Evolutionary conservation across 2,797 vertebrate species (phyloP).

Genomic region (Champsocephalus esox): DNA sequence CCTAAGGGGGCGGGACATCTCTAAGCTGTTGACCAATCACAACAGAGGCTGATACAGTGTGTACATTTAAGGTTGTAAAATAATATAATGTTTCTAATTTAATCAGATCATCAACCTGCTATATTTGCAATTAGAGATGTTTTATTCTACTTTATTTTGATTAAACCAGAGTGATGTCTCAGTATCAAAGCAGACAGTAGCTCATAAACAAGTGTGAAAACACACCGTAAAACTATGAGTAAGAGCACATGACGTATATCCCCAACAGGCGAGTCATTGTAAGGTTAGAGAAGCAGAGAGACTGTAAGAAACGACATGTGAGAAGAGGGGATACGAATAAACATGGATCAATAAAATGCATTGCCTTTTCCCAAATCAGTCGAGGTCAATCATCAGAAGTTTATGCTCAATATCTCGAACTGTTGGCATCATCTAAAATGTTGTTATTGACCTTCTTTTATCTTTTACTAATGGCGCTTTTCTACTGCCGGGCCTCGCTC

Average conservation of each 20-base stretch:
- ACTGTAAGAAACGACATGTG: not conserved
- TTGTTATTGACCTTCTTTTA: not conserved
- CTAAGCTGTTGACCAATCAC: too few species aligned
- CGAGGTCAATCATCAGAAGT: not conserved
- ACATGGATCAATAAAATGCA: not conserved
- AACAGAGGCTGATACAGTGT: too few species aligned
- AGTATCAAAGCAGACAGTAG: not conserved
- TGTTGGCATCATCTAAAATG: not conserved
- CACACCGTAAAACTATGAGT: not conserved
- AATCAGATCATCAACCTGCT: too few species aligned
- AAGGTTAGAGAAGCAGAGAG: not conserved
- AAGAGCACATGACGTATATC: not conserved
- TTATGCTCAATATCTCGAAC: not conserved
- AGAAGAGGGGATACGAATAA: not conserved
- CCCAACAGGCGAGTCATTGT: not conserved
- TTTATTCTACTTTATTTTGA: not conserved
- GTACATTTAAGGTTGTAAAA: too few species aligned
- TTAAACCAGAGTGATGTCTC: not conserved
- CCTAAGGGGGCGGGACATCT: too few species aligned
- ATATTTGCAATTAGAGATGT: too few species aligned
- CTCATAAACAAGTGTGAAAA: conserved; percentile 19
- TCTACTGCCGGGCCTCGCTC: too few species aligned
- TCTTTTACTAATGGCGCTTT: not conserved
- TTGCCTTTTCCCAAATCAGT: not conserved
- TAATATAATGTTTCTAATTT: too few species aligned